Evolutionary conservation across 2,797 vertebrate genomes (phyloP), one percentile per base, ranked within the genome.

Genomic region (Eulemur albifrons): DNA sequence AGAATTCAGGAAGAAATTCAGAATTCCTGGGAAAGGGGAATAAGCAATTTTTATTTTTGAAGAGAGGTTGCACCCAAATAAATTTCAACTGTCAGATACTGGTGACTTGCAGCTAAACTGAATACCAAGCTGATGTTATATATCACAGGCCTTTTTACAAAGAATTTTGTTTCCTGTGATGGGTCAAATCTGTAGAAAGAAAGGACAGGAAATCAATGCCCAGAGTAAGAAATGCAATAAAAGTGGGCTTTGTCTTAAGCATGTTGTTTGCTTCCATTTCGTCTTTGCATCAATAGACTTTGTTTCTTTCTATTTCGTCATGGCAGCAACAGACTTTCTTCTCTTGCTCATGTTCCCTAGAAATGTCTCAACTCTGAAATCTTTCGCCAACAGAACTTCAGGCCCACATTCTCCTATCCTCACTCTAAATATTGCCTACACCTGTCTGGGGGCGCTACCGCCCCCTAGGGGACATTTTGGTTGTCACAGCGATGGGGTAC

Each of bases 191-290:
- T 98, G 98, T 98, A 98, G 98, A 98, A 99, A 99, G 95, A 98
- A 97, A 98, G 98, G 99, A 99, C 99, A 99, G 99, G 96, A 99
- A 99, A 99, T 99, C 99, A 99, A 99, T 99, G 99, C 97, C 89
- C 97, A 96, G 98, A 98, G 97, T 98, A 98, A 98, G 98, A 99
- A 99, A 99, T 99, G 97, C 98, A 98, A 99, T 99, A 98, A 99
- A 99, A 98, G 94, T 97, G 88, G 97, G 85, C 90, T 97, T 88
- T 97, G 72, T 96, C 97, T 95, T 95, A 95, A 95, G 88, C 54
- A 65, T 45, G 57, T n/a, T 96, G 85, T 97, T 98, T 83, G 98
- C 96, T 90, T 96, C 35, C 97, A 75, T 98, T 96, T 90, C 82
- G 83, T 98, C 94, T 94, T 15, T 50, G 93, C 15, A 72, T 90